Conservation (phyloP, 2,888 invertebrate genomes). For the Drosophila macrospina region DNA sequence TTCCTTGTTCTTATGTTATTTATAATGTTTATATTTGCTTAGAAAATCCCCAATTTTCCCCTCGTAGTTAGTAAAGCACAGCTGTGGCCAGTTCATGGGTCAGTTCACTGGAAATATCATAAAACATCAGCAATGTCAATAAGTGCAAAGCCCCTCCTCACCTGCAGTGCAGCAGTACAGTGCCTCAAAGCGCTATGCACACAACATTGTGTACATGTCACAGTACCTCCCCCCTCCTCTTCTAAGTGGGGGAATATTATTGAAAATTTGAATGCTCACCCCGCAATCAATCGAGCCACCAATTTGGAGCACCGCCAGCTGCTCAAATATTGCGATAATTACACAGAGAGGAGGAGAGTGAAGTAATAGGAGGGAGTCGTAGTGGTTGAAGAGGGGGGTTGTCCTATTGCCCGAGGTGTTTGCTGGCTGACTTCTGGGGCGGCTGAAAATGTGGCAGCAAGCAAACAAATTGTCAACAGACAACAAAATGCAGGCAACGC, state of each 20-base stretch:
- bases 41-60: constrained; percentile 14
- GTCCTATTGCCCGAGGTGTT: constrained; percentile 42
- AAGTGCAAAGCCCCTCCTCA: constrained; percentile 34
- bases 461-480: constrained; percentile 66
- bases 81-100: constrained; percentile 26
- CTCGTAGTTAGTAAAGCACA: constrained; percentile 18
- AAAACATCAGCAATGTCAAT: constrained; percentile 40
- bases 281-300: constrained; percentile 55
- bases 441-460: constrained; percentile 53
- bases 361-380: not conserved
- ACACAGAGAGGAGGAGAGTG: not conserved
- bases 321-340: constrained; percentile 52
- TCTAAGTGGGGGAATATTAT: constrained; percentile 36
- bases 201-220: constrained; percentile 11
- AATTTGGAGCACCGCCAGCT: constrained; percentile 44
- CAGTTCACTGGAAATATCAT: constrained; percentile 32
- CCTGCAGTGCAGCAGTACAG: constrained; percentile 56
- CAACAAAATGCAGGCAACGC: constrained; percentile 59
- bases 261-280: constrained; percentile 55
- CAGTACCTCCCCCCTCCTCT: not conserved
- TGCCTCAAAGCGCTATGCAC: constrained; percentile 17
- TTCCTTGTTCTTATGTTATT: constrained; percentile 28
- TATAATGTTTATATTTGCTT: constrained; percentile 26
- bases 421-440: constrained; percentile 58
- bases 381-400: not conserved